A percentile compares a stretch with the other conserved stretches of the same genome.
Conservation (phyloP, 2,888 invertebrate genomes). For the Thecophora atra region DNA sequence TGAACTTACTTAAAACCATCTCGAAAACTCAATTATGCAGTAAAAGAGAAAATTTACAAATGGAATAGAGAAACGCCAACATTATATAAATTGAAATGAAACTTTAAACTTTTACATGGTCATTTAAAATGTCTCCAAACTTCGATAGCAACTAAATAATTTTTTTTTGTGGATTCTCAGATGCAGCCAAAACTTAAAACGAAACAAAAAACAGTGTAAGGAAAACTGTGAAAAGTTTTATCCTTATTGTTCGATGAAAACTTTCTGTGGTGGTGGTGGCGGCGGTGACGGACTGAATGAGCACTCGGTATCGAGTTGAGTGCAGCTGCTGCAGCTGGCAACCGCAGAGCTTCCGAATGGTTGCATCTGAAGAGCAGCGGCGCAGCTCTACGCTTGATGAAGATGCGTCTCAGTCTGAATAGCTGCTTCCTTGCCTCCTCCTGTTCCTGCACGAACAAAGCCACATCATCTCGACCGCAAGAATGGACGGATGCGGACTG, state of each 20-base stretch:
- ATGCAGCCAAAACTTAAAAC: slow-evolving; percentile 2
- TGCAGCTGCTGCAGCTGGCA: slow-evolving; percentile 26
- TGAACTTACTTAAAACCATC: too few relatives aligned
- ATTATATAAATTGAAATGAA: not conserved
- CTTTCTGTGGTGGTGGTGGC: slow-evolving; percentile 21
- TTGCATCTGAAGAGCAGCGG: not conserved
- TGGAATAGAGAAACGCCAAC: not conserved
- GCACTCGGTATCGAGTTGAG: slow-evolving; percentile 14
- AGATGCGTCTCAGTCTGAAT: not conserved
- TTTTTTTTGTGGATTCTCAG: slow-evolving; percentile 9
- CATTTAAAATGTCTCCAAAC: slow-evolving; percentile 30
- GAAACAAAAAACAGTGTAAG: not conserved
- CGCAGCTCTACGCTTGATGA: not conserved
- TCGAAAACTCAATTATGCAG: too few relatives aligned
- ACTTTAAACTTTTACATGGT: not conserved
- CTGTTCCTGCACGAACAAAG: too few relatives aligned
- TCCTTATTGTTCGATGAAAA: slow-evolving; percentile 15
- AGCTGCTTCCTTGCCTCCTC: not conserved
- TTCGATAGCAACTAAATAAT: slow-evolving; percentile 28
- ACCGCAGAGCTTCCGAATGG: slow-evolving; percentile 28
- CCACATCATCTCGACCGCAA: not conserved
- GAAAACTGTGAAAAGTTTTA: slow-evolving; percentile 12
- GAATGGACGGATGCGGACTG: not conserved
- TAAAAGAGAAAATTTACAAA: slow-evolving; percentile 7
- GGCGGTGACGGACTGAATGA: not conserved